Conservation (phyloP, 2,797 vertebrate genomes). For the Falco columbarius region DNA sequence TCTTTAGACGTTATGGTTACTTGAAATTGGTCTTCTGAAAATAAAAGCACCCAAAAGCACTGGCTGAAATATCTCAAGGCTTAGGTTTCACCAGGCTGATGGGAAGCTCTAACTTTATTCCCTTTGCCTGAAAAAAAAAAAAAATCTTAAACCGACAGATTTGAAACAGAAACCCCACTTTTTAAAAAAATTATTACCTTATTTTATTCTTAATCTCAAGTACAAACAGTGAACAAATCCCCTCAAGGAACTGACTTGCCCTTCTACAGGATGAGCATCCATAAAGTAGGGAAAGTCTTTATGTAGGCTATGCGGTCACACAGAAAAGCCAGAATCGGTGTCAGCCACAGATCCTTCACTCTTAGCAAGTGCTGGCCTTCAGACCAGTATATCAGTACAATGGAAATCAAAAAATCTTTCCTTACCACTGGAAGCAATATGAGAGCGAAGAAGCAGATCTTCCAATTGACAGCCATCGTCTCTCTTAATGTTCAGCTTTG, state of each 20-base stretch:
- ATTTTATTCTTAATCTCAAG: neutral
- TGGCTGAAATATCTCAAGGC: neutral
- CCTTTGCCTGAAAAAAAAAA: neutral
- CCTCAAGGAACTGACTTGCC: neutral
- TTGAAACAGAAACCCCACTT: neutral
- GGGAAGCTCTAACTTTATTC: neutral
- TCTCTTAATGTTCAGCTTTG: neutral
- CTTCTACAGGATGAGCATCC: neutral
- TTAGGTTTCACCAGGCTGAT: neutral
- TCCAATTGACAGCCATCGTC: constrained; percentile 43
- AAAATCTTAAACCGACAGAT: neutral
- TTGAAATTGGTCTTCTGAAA: neutral
- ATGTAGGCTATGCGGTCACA: neutral
- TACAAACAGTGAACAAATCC: neutral
- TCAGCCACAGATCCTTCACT: neutral
- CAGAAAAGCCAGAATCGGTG: neutral
- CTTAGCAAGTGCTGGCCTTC: neutral
- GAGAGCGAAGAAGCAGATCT: constrained; percentile 1
- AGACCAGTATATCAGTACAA: neutral
- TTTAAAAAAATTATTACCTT: neutral
- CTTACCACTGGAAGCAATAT: constrained; percentile 53
- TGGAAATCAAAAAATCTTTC: neutral
- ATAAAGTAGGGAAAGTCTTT: neutral
- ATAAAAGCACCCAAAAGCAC: neutral
- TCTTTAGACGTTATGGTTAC: neutral